phyloP scores from a whole-genome alignment of 2,797 vertebrate genomes.

The Pangasius mekongensis region DNA sequence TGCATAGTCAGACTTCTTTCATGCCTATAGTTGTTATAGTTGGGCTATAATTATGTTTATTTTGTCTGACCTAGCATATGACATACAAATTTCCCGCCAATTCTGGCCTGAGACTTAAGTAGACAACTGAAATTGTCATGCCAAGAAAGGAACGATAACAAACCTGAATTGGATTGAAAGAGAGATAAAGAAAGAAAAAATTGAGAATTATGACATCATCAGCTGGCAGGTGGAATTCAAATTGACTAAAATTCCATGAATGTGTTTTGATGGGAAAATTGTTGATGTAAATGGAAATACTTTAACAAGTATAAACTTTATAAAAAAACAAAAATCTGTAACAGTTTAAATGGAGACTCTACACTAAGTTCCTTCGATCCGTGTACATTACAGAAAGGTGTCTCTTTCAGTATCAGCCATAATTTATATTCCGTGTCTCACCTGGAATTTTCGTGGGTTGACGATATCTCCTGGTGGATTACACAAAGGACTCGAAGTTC shows the following conservation, averaged over 20 bases:
- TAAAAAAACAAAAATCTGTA: not conserved
- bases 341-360: not conserved
- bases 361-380: not conserved
- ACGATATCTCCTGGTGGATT: slow-evolving; percentile 73
- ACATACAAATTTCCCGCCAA: not conserved
- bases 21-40: not conserved
- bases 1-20: not conserved
- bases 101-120: not conserved
- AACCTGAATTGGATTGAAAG: not conserved
- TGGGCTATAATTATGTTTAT: not conserved
- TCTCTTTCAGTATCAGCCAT: not conserved
- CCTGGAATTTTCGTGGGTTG: slow-evolving; percentile 82
- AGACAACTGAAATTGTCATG: not conserved
- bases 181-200: not conserved
- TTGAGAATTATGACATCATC: not conserved
- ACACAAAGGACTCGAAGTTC: slow-evolving; percentile 73
- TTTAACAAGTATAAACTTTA: not conserved
- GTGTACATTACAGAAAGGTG: not conserved
- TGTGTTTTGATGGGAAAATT: not conserved
- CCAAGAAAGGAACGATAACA: not conserved
- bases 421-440: slow-evolving; percentile 67
- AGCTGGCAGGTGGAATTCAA: not conserved
- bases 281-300: not conserved
- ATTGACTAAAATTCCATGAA: not conserved
- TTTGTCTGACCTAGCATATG: not conserved